These are phyloP conservation scores for Apis dorsata DNA, from an alignment of 1,140 invertebrate species.

Conservation along the genomic window DNA sequence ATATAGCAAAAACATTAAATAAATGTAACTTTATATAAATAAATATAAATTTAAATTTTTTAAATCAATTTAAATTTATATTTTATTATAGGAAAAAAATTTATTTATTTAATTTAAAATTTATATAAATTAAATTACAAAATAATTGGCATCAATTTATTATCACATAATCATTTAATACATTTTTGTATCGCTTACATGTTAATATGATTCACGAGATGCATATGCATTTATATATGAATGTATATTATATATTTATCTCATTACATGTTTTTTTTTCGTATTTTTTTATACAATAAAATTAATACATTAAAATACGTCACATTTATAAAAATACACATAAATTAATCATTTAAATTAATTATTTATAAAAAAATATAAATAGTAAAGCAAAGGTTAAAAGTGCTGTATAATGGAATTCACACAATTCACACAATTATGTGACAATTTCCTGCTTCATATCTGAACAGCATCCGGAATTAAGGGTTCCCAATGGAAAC, in stretches of 20 bases:
- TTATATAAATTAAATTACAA: background rate
- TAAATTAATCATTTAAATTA: background rate
- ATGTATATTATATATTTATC: background rate
- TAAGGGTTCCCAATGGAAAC: conserved; percentile 13
- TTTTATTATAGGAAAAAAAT: background rate
- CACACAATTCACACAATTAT: background rate
- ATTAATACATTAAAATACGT: background rate
- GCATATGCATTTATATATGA: background rate
- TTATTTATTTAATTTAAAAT: background rate
- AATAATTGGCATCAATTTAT: background rate
- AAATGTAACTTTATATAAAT: no score
- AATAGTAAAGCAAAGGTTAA: conserved; percentile 6
- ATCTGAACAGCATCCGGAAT: conserved; percentile 41
- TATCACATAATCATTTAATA: conserved; percentile 17
- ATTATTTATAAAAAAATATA: no score
- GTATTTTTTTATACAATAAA: background rate
- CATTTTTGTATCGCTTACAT: background rate
- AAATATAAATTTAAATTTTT: no score
- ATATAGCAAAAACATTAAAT: no score
- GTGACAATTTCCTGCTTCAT: conserved; percentile 23
- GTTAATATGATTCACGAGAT: background rate
- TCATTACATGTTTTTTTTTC: background rate
- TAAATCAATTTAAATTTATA: background rate
- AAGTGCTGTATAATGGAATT: background rate
- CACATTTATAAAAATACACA: background rate